Conservation (phyloP, 2,797 vertebrate species). For the Phataginus tricuspis region DNA sequence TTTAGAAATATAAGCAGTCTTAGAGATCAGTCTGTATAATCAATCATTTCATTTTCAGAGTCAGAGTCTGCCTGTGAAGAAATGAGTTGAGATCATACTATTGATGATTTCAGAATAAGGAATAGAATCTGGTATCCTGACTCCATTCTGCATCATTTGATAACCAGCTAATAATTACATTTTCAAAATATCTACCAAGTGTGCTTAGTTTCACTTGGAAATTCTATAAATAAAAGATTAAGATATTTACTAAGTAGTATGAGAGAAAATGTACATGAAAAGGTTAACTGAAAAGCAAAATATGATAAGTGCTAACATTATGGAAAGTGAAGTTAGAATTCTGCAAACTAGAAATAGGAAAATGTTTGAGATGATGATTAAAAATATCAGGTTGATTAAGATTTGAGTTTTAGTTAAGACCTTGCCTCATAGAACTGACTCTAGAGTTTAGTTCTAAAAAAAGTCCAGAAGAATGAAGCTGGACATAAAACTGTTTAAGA, state of each 20-base stretch:
- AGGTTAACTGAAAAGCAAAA: conserved; percentile 22
- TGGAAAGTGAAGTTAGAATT: conserved; percentile 53
- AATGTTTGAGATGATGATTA: conserved; percentile 52
- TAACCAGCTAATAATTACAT: not conserved
- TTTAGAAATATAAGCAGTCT: conserved; percentile 7
- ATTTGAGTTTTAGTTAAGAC: not conserved
- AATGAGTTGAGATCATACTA: not conserved
- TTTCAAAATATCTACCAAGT: not conserved
- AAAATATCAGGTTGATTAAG: not conserved
- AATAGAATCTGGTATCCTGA: not conserved
- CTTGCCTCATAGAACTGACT: not conserved
- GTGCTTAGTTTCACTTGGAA: not conserved
- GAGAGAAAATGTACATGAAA: not conserved
- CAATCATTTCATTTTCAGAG: conserved; percentile 14
- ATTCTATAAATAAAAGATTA: conserved; percentile 16
- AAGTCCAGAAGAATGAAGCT: conserved; percentile 18
- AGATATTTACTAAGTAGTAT: not conserved
- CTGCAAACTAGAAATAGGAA: conserved; percentile 35
- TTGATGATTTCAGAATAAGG: not conserved
- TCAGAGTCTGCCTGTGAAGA: not conserved
- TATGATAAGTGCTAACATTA: not conserved
- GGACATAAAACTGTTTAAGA: not conserved
- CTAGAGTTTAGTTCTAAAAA: conserved; percentile 55
- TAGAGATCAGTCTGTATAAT: conserved; percentile 25
- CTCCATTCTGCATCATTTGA: not conserved